phyloP scores from a whole-genome alignment of 2,797 vertebrate genomes.

The Pseudopleuronectes americanus region DNA sequence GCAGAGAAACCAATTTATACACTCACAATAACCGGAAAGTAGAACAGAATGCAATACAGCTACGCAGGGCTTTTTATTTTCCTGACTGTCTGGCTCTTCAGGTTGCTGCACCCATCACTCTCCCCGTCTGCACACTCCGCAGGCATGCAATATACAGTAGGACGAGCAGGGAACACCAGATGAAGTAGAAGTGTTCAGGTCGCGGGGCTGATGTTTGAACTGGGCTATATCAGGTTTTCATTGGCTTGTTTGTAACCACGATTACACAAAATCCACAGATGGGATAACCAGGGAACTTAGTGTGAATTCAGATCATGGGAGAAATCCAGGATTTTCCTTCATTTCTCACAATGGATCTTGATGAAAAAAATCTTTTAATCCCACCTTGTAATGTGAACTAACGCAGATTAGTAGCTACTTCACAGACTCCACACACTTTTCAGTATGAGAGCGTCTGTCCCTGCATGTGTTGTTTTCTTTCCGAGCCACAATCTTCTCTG shows the following conservation, averaged over 20 bases:
- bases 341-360: no score
- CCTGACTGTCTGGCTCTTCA: neutral
- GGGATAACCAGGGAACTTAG: no score
- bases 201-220: neutral
- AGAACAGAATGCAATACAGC: constrained; percentile 12
- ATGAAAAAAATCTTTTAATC: neutral
- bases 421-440: neutral
- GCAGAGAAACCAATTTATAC: neutral
- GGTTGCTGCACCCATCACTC: no score
- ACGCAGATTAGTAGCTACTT: neutral
- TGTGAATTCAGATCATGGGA: no score
- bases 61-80: neutral
- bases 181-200: neutral
- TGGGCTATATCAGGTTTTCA: neutral
- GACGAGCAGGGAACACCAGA: neutral
- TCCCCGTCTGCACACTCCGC: constrained; percentile 3
- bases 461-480: constrained; percentile 12
- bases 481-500: constrained; percentile 12
- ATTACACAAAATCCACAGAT: no score
- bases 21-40: constrained; percentile 10
- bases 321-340: no score
- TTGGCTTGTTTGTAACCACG: neutral
- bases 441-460: constrained; percentile 19
- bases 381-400: neutral
- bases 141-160: neutral